Percentiles rank a stretch among this genome's conserved stretches.
phyloP scores from a whole-genome alignment of 2,888 invertebrate species.

The Netelia melanura region DNA sequence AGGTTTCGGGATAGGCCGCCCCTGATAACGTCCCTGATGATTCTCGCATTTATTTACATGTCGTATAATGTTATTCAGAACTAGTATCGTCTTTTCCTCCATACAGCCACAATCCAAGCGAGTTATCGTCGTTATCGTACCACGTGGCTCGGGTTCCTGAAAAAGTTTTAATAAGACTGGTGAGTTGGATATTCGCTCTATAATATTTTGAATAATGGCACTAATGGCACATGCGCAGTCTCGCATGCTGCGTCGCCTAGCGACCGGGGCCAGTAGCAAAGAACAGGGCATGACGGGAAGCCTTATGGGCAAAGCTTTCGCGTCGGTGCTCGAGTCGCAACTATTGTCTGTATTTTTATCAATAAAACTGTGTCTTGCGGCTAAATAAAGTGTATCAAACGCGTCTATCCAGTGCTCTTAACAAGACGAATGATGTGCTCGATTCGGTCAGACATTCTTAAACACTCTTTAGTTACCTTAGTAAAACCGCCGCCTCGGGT shows the following conservation, averaged over 20 bases:
- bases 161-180: conserved; percentile 24
- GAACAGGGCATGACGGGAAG: conserved; percentile 1
- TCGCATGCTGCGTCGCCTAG: background rate
- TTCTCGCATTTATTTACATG: conserved; percentile 72
- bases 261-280: background rate
- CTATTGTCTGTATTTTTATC: background rate
- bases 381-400: background rate
- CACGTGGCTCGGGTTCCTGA: conserved; percentile 75
- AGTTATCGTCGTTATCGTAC: conserved; percentile 78
- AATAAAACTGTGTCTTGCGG: background rate
- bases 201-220: background rate
- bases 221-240: background rate
- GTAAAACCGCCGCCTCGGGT: conserved; percentile 56
- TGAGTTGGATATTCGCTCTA: too few species aligned
- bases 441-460: background rate
- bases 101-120: conserved; percentile 77
- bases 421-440: background rate
- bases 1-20: conserved; percentile 69
- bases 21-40: conserved; percentile 66
- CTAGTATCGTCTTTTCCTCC: conserved; percentile 75
- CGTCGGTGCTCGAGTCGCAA: background rate
- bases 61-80: conserved; percentile 74
- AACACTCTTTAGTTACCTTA: conserved; percentile 30
- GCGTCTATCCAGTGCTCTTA: background rate
- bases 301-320: background rate